Evolutionary conservation across 2,888 invertebrate species (phyloP), one percentile per base, ranked within the genome.

Genomic region (Xanthia togata): DNA sequence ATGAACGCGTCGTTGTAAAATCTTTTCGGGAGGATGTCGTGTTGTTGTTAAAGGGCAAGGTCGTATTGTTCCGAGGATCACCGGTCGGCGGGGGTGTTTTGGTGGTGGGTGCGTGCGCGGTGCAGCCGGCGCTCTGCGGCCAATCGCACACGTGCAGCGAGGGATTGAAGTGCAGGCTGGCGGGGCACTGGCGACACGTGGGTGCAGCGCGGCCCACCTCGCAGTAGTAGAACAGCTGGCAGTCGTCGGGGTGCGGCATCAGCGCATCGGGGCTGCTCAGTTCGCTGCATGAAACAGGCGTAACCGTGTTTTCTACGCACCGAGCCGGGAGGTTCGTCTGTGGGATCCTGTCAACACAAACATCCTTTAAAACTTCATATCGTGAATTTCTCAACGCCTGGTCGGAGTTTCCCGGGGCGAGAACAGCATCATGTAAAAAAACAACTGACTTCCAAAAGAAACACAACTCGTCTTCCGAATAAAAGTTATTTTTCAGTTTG

Each of bases 191-290:
- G 17, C 81, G 73, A 38, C 87, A 84, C 17, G 85, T 72, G 14
- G 86, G 78, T 0, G 63, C 26, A 8, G 38, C 5, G 53, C 76
- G 62, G 20, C 80, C 74, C 3, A 50, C 47, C 60, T 89, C 86
- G 80, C 93, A 92, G 78, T 90, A 89, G 79, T 92, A 92, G 86
- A 92, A 93, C 63, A 93, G 87, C 63, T 83, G 74, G 82, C 92
- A 92, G 87, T 92, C 90, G 82, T 90, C 91, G 0, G 93, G 92
- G 82, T 92, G 92, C 50, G 90, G 82, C 76, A 90, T 20, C 44
- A 92, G 82, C 9, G 83, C 85, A 76, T 91, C 91, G 6, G 74
- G 67, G 57, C 82, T 71, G 31, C 5, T 35, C n/a, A 76, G 76
- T 17, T 53, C 70, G 1, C 41, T 79, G 81, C 93, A 93, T 4